A percentile compares a stretch with the other conserved stretches of the same genome.
phyloP scores from a whole-genome alignment of 2,888 invertebrate genomes.

The Drosophila ustulata region DNA sequence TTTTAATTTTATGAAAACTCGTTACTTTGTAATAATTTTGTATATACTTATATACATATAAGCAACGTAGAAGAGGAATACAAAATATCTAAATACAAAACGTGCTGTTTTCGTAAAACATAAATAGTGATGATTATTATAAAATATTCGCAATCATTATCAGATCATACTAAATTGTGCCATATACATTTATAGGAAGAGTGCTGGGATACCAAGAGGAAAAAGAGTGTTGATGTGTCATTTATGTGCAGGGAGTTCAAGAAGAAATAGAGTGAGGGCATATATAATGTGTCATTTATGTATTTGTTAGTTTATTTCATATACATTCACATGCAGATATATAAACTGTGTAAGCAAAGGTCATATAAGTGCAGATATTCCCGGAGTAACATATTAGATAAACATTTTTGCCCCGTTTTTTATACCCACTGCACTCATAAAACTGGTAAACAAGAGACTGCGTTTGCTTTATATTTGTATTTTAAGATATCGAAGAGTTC shows the following conservation, averaged over 20 bases:
- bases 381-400: slow-evolving; percentile 3
- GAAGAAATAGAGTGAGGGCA: not conserved
- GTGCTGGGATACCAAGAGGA: not conserved
- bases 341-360: slow-evolving; percentile 4
- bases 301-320: slow-evolving; percentile 9
- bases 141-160: slow-evolving; percentile 13
- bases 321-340: not conserved
- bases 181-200: slow-evolving; percentile 3
- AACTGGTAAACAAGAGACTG: slow-evolving; percentile 6
- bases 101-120: slow-evolving; percentile 19
- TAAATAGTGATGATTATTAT: slow-evolving; percentile 7
- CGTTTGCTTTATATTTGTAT: not conserved
- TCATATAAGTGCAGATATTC: slow-evolving; percentile 5
- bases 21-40: not conserved
- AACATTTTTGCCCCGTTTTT: not conserved
- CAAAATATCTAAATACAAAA: slow-evolving; percentile 12
- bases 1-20: slow-evolving; percentile 6
- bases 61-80: not conserved
- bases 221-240: not conserved
- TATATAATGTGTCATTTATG: slow-evolving; percentile 12
- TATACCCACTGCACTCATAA: not conserved
- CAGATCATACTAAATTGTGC: slow-evolving; percentile 9
- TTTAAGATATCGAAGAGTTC: not conserved
- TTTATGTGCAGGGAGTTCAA: not conserved
- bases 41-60: not conserved